Evolutionary conservation across 2,113 vertebrate species (phyloP).

Genomic region (Chionis minor): DNA sequence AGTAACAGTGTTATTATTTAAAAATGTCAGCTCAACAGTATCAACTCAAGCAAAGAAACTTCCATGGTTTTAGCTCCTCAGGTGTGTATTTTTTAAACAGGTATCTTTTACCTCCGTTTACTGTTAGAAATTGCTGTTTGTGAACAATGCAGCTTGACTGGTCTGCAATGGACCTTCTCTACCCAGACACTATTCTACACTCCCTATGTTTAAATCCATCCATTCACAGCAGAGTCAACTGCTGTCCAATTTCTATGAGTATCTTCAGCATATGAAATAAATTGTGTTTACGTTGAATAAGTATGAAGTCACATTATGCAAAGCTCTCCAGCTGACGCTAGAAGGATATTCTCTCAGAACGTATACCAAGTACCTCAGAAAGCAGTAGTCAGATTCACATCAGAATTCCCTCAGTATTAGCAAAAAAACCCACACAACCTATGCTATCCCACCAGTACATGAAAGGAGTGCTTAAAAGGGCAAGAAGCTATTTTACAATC

Average conservation of each 20-base stretch:
- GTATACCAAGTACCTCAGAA: background rate
- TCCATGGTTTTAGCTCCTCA: too few relatives aligned
- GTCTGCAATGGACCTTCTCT: background rate
- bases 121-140: background rate
- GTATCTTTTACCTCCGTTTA: background rate
- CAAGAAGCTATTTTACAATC: background rate
- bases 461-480: background rate
- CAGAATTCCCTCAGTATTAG: background rate
- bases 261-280: background rate
- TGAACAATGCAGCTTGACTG: background rate
- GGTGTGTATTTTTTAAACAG: too few relatives aligned
- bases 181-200: background rate
- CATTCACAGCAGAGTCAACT: background rate
- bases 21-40: too few relatives aligned
- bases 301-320: background rate
- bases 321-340: background rate
- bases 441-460: background rate
- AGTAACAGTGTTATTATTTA: too few relatives aligned
- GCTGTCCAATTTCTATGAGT: background rate
- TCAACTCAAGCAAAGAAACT: too few relatives aligned
- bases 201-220: background rate
- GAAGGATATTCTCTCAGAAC: background rate
- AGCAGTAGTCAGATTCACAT: background rate
- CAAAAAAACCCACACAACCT: background rate
- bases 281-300: background rate